Evolutionary conservation across 2,113 vertebrate species (phyloP), one percentile per base, ranked within the genome.

Genomic region (Malurus alboscapulatus): DNA sequence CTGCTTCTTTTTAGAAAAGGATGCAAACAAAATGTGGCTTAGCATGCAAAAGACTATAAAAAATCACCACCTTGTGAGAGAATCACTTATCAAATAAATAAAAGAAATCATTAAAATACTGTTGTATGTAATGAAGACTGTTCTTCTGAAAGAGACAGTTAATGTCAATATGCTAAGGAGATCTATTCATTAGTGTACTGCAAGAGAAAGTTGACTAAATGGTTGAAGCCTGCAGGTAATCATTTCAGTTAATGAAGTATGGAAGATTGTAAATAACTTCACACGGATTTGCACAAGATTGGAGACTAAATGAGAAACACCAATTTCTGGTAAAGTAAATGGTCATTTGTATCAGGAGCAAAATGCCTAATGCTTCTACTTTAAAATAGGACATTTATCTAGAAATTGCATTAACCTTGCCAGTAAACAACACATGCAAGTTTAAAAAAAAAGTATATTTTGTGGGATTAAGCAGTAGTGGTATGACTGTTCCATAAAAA

Each of bases 211-310:
- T 59, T 80, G 51, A 88, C 55, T 88, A 84, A 94, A 71, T 47
- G 73, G 68, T 88, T 92, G 79, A 86, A 88, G 68, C 55, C 65
- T 94, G 67, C 17, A 90, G 58, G 55, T 83, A 84, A 94, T 81
- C 34, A 66, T 92, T 94, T 90, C 67, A 92, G 76, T 59, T 95
- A 94, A 95, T 90, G 67, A 94, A 93, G 34, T 91, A 92, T 77
- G 75, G 80, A 94, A 84, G 59, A 90, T 4, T 80, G 68, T 71
- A 95, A 92, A 80, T 84, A 93, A 95, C 40, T 58, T 73, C 67
- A 73, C 63, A 93, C 15, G 73, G 68, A 83, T 88, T 76, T 77
- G 32, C 40, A 80, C 13, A 69, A 44, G 24, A 71, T 71, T 44
- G 74, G 42, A 76, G 63, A 76, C 0, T 62, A 62, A 87, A 92